A percentile compares a stretch with the other conserved stretches of the same genome.
Evolutionary conservation across 2,113 vertebrate species (phyloP).

Genomic region (Brachyhypopomus occidentalis): DNA sequence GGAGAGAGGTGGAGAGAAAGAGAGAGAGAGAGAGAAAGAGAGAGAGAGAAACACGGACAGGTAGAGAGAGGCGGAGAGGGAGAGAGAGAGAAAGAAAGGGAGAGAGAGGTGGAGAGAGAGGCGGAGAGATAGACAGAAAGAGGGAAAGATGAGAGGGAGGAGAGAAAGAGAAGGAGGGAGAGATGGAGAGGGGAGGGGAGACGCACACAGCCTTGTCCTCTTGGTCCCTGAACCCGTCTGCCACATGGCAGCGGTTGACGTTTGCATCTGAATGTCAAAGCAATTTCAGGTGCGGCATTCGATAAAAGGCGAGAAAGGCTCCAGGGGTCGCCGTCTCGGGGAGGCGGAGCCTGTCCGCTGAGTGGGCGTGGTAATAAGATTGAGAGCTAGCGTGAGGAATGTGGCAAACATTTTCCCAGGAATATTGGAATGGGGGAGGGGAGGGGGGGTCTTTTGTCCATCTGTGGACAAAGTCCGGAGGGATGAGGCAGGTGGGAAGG

Average conservation of each 20-base stretch:
- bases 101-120: neutral
- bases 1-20: no score
- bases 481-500: no score
- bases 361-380: slow-evolving; percentile 51
- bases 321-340: slow-evolving; percentile 2
- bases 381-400: slow-evolving; percentile 50
- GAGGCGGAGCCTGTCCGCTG: neutral
- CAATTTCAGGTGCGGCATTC: slow-evolving; percentile 61
- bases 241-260: slow-evolving; percentile 54
- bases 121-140: no score
- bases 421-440: neutral
- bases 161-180: no score
- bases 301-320: slow-evolving; percentile 53
- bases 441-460: slow-evolving; percentile 40
- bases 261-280: slow-evolving; percentile 66
- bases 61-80: neutral
- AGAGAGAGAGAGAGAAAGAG: neutral
- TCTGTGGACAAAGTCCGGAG: slow-evolving; percentile 34
- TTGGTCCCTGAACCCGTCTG: slow-evolving; percentile 54
- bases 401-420: slow-evolving; percentile 39
- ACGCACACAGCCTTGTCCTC: slow-evolving; percentile 10
- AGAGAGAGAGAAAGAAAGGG: slow-evolving; percentile 1
- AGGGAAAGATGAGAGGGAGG: no score
- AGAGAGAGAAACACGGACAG: slow-evolving; percentile 16
- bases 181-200: neutral